Evolutionary conservation across 2,888 invertebrate species (phyloP), one percentile per base, ranked within the genome.

Genomic region (Meta bourneti): DNA sequence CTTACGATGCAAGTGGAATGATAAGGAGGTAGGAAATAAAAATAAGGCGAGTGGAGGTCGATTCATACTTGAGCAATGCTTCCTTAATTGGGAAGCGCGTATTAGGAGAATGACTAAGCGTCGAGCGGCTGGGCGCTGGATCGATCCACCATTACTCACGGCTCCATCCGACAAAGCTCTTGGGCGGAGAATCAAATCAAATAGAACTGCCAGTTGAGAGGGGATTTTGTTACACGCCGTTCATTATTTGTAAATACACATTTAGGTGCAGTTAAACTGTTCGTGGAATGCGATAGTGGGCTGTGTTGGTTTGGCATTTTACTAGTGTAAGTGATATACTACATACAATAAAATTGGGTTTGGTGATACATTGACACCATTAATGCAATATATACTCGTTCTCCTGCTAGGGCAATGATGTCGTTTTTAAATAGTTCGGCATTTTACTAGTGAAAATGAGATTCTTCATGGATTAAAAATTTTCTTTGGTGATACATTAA

Each of bases 51-150:
- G 49, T 75, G 34, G 34, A 49, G 75, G 88, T 88, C 88, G 88
- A 88, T 75, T 88, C 75, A 71, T 88, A 81, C 74, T 88, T 88
- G 81, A 74, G n/a, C 81, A 74, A 49, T 81, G 80, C 74, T 61
- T 72, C 49, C 52, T 90, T 90, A 90, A 90, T 85, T 90, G 85
- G 81, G 20, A 90, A 71, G 80, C 75, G 80, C 69, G 80, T 80
- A 79, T 85, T 85, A 83, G 75, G 77, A 85, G 84, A 81, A 90
- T 90, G 90, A 90, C 85, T 90, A 90, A 90, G 85, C 90, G 80
- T 79, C 79, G 61, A 51, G 71, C 19, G 61, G 54, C 79, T 71
- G 83, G 83, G 89, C 61, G 80, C 80, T 81, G 89, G 90, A 90
- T 90, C 90, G 90, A 86, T 90, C 9, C 74, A 74, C 90, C 75